Percentiles rank a stretch among this genome's conserved stretches.
Evolutionary conservation across 2,888 invertebrate genomes (phyloP).

Genomic region (Holacanthella duospinosa): DNA sequence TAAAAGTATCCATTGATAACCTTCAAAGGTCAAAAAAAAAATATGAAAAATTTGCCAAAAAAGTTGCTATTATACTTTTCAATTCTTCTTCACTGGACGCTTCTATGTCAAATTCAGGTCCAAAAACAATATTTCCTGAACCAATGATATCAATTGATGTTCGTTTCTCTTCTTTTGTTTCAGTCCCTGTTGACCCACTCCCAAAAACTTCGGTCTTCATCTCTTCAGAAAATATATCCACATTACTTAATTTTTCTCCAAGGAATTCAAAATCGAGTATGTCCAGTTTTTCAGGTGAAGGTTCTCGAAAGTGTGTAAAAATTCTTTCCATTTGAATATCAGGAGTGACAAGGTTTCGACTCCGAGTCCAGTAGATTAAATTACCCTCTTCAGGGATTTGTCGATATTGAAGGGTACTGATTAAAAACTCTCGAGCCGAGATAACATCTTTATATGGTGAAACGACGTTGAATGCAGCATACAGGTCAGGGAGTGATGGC

Average conservation of each 20-base stretch:
- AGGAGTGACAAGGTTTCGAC: background rate
- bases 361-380: background rate
- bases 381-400: background rate
- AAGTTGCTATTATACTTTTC: background rate
- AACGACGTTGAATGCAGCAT: constrained; percentile 21
- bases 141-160: background rate
- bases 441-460: constrained; percentile 20
- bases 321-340: background rate
- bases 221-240: background rate
- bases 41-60: too few species aligned
- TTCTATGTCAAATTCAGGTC: background rate
- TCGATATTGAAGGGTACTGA: constrained; percentile 18
- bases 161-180: background rate
- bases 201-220: background rate
- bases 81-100: background rate
- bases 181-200: too few species aligned
- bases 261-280: background rate
- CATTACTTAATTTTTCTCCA: background rate
- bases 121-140: background rate
- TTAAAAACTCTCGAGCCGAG: constrained; percentile 20
- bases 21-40: too few species aligned
- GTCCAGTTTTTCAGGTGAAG: background rate
- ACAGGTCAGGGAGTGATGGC: constrained; percentile 26
- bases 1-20: too few species aligned
- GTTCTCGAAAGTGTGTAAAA: background rate